Base-by-base conservation (phyloP, 2,888 invertebrate species). In the Athalia circularis region DNA sequence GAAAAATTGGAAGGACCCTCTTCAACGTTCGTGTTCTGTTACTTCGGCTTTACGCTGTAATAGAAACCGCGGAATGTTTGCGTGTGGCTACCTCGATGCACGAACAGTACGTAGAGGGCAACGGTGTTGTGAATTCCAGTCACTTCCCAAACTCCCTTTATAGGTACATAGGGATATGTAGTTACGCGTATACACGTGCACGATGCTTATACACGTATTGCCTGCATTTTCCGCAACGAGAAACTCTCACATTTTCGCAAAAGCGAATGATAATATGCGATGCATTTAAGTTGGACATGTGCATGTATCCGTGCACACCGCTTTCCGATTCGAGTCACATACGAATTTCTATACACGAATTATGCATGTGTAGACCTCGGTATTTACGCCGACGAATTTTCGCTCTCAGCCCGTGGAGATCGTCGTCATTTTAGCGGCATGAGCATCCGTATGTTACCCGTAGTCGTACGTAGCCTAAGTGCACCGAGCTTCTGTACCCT, bases 91-190 rank as follows among this genome's bases (percentile, higher is more conserved):
- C 50, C 29, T 64, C 11, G 43, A 8, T 64, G 9, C 15, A 45
- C 29, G 15, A 3, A 65, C 47, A 6, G 47, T 48, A 29, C 48
- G 13, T 48, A 11, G n/a, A 29, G 29, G 50, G 13, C 29, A 50
- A 52, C 52, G 9, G 3, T 11, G 68, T 68, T 54, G 68, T 68
- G 52, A 68, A 68, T 68, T 68, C 43, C 43, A 52, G 29, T 13
- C 45, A 67, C 67, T 65, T n/a, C 54, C 29, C 52, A 52, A 68
- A 11, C 13, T 61, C 43, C 50, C 54, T 29, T 29, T 29, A 29
- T 29, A 29, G 29, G 29, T 29, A 29, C 29, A 29, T 29, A 29
- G 29, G 9, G 54, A 9, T n/a, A n/a, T 9, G 54, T 11, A 54
- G 54, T n/a, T n/a, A 11, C 54, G 7, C 54, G 7, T 11, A 54